Percentiles rank a stretch among this genome's conserved stretches.
Conservation (phyloP, 2,113 vertebrate species). For the Ciconia stormi region DNA sequence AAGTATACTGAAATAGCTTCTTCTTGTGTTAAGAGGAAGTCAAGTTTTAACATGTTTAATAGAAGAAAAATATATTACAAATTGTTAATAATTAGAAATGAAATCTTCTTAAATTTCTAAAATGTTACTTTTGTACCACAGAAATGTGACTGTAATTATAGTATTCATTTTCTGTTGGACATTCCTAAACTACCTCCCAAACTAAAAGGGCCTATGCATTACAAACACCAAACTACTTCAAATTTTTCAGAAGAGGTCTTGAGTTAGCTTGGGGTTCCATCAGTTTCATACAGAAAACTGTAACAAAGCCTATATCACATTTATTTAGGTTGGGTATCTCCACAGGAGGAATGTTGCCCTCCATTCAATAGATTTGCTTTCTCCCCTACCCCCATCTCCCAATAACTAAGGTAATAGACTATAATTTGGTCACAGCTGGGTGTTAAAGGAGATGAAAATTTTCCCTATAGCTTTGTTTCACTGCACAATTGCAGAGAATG, state of each 20-base stretch:
- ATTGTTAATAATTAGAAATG: neutral
- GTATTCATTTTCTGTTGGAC: neutral
- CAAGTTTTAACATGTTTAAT: neutral
- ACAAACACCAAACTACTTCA: neutral
- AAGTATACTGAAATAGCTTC: neutral
- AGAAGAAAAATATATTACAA: neutral
- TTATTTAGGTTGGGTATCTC: neutral
- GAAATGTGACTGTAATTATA: neutral
- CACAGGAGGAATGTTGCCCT: neutral
- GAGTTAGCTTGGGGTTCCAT: neutral
- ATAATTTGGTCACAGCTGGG: neutral
- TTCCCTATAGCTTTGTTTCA: neutral
- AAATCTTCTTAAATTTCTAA: neutral
- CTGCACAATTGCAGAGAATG: neutral
- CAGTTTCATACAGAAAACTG: neutral
- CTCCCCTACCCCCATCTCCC: neutral
- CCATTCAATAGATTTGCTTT: neutral
- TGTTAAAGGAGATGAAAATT: neutral
- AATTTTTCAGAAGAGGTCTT: neutral
- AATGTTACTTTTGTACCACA: neutral
- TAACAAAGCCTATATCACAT: neutral
- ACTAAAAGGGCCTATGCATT: neutral
- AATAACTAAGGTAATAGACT: neutral
- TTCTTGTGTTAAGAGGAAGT: neutral
- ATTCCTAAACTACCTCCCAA: neutral